Percentiles rank a stretch among this genome's conserved stretches.
Evolutionary conservation across 2,888 invertebrate species (phyloP).

Genomic region (Cephus pulcher): DNA sequence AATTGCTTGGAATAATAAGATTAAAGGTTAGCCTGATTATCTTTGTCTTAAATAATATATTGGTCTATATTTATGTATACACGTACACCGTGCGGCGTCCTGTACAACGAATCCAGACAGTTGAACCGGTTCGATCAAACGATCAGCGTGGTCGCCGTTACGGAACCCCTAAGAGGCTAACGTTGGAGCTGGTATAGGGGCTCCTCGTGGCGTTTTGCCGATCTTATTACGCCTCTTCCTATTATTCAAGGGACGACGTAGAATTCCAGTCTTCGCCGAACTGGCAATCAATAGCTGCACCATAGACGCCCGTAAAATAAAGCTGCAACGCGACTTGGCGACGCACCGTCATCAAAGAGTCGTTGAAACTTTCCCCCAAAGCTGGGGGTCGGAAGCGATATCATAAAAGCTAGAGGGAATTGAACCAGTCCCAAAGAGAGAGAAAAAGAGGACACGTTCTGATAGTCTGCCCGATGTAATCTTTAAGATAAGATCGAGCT

Average conservation of each 20-base stretch:
- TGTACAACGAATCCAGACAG: background rate
- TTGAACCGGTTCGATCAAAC: background rate
- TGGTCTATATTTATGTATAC: background rate
- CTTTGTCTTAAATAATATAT: background rate
- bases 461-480: slow-evolving; percentile 45
- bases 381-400: slow-evolving; percentile 33
- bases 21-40: background rate
- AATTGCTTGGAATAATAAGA: background rate
- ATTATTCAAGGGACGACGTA: background rate
- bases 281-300: slow-evolving; percentile 46
- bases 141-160: background rate
- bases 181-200: background rate
- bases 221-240: background rate
- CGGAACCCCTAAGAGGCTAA: background rate
- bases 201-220: background rate
- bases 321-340: slow-evolving; percentile 42
- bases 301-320: slow-evolving; percentile 45
- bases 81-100: background rate
- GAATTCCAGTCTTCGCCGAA: slow-evolving; percentile 11
- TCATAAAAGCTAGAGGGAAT: slow-evolving; percentile 50
- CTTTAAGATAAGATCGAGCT: slow-evolving; percentile 52
- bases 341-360: slow-evolving; percentile 50
- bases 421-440: slow-evolving; percentile 35
- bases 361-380: slow-evolving; percentile 36
- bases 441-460: slow-evolving; percentile 38